phyloP scores from a whole-genome alignment of 2,797 vertebrate genomes.

The Spinus olivaceus region DNA sequence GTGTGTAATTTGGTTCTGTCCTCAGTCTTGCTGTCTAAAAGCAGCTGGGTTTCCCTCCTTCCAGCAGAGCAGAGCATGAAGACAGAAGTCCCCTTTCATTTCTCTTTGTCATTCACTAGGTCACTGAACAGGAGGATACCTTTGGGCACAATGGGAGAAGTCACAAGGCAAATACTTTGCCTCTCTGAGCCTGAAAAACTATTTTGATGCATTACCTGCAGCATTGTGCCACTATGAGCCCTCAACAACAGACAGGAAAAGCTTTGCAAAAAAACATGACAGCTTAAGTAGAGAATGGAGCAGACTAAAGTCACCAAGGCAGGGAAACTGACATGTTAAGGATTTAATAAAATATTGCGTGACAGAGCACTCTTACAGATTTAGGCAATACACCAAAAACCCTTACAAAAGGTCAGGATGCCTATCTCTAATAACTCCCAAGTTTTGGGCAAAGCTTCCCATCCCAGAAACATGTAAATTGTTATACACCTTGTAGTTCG shows the following conservation, averaged over 20 bases:
- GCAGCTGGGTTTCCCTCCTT: slow-evolving; percentile 60
- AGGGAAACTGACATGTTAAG: not conserved
- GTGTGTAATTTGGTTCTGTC: slow-evolving; percentile 55
- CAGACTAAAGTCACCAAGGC: not conserved
- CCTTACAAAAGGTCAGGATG: not conserved
- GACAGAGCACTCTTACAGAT: not conserved
- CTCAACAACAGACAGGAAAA: not conserved
- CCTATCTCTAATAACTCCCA: not conserved
- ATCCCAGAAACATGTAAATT: not conserved
- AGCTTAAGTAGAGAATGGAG: not conserved
- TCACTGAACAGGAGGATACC: not conserved
- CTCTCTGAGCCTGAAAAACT: not conserved
- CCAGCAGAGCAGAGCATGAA: slow-evolving; percentile 42
- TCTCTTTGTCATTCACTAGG: slow-evolving; percentile 5
- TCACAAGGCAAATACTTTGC: not conserved
- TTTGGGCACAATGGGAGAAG: not conserved
- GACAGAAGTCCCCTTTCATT: slow-evolving; percentile 14
- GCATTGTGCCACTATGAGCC: not conserved
- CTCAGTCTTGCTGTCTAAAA: slow-evolving; percentile 66
- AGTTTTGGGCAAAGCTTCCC: not conserved
- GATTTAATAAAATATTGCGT: not conserved
- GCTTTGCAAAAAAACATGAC: not conserved
- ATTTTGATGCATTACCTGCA: not conserved
- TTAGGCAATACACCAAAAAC: not conserved
- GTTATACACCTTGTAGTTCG: not conserved